Conservation (phyloP, 2,797 vertebrate species). For the Pseudochaenichthys georgianus region DNA sequence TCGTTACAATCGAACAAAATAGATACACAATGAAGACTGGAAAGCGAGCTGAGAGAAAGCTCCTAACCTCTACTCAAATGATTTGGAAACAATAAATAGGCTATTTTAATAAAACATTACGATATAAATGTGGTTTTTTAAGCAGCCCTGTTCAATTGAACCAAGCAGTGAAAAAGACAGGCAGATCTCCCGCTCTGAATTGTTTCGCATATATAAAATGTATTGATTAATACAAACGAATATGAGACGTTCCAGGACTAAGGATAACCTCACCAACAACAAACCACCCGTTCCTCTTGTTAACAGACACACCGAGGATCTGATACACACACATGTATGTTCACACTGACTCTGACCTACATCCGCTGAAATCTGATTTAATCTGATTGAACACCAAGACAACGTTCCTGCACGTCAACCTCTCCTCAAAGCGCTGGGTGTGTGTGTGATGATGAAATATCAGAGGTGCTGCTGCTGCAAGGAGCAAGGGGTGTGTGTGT, state of each 20-base stretch:
- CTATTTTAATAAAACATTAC: neutral
- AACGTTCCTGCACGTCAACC: neutral
- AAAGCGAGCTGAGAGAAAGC: neutral
- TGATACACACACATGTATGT: neutral
- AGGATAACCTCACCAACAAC: neutral
- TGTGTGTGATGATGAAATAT: slow-evolving; percentile 31
- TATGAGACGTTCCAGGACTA: neutral
- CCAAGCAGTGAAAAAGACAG: neutral
- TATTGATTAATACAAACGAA: neutral
- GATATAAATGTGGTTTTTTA: neutral
- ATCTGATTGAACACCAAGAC: neutral
- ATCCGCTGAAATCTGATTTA: slow-evolving; percentile 2
- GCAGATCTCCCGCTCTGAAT: neutral
- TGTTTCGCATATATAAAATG: neutral
- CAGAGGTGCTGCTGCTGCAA: slow-evolving; percentile 3
- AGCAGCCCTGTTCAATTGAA: neutral
- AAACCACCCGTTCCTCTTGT: neutral
- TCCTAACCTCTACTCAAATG: neutral
- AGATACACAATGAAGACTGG: neutral
- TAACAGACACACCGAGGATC: neutral
- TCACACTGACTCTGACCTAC: slow-evolving; percentile 8
- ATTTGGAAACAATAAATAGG: neutral
- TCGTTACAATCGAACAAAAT: neutral
- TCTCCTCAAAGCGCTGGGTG: slow-evolving; percentile 9
- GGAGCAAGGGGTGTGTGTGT: slow-evolving; percentile 21